Base-by-base conservation (phyloP, 2,797 vertebrate genomes). In the Argentina silus region DNA sequence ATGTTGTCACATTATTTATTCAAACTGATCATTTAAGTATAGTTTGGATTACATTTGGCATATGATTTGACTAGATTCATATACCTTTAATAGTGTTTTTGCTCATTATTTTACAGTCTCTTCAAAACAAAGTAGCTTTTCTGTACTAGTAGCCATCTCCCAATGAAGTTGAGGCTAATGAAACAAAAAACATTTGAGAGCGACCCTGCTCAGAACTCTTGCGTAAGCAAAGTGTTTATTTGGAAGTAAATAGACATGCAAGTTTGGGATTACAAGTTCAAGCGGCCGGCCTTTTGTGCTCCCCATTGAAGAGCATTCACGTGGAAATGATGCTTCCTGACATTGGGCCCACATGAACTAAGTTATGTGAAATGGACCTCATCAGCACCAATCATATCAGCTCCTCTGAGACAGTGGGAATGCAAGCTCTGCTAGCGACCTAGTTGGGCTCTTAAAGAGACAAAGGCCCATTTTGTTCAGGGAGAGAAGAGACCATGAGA, bases 291-390 rank as follows among this genome's bases (percentile, higher is more conserved):
- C 62, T 45, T 73, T 68, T 69, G 48, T 69, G 65, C 19, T 36
- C 27, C 36, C 44, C 65, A 44, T 78, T 70, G 50, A 69, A 19
- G 44, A 50, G 51, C 43, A 15, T 69, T 85, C 76, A 68, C 73
- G 89, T 0, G 63, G 89, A 89, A 91, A 80, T n/a, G 77, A 92
- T 90, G 82, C 79, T 81, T 92, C 84, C 47, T 90, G 93, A 90
- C 92, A 90, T 85, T 88, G 7, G 83, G 78, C 12, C 71, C 56
- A 72, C 61, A 9, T 86, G 89, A 91, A 88, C 78, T 74, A 84
- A 89, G 91, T 86, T 80, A 90, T 81, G 81, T 73, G 87, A 90
- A 89, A 93, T 83, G 78, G 84, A 92, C 90, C 91, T 90, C 90
- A 90, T 87, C 63, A 77, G 83, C 63, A 85, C 83, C 8, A 78